Evolutionary conservation across 2,113 vertebrate species (phyloP), one percentile per base, ranked within the genome.

Genomic region (Sylvilagus bachmani): DNA sequence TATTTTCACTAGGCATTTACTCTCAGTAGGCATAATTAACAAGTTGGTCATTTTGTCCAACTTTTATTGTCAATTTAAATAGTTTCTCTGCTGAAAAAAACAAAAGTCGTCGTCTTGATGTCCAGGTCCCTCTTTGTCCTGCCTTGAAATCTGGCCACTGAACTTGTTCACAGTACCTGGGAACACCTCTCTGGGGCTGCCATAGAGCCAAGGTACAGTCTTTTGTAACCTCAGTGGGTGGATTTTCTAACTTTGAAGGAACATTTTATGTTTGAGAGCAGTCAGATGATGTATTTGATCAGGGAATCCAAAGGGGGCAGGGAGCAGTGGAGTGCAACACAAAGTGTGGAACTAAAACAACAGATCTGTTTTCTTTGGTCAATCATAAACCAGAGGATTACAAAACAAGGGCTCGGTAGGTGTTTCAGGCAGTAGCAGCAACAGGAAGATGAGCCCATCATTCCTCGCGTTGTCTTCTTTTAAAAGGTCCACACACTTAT

Each of bases 171-270:
- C 61, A 67, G 10, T 53, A n/a, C 67, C 61, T 38, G 49, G 33
- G 25, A 70, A 58, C 1, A 1, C 27, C 53, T 79, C 55, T 14
- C 67, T 71, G 29, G 36, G 62, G 29, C 62, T 78, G 44, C 49
- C 33, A 3, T 16, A 17, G 53, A 69, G 29, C 75, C 27, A 5
- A n/a, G 79, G 55, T 38, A 7, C 25, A 33, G 3, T 91, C 62
- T 84, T 88, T 79, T 80, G 88, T 84, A 84, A 81, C 29, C 10
- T n/a, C 92, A 73, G 49, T 44, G 67, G n/a, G 33, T 38, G 94
- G 33, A 31, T 73, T 69, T 92, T 79, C 80, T 84, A 86, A 86
- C 70, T 86, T 66, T 75, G 83, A 95, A 94, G 75, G 83, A 92
- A 71, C 53, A 3, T 19, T 80, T 88, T 92, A 2, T 53, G 12